These are phyloP conservation scores for Steinernema hermaphroditum DNA, from an alignment of 2,888 invertebrate species.

Conservation along the genomic window DNA sequence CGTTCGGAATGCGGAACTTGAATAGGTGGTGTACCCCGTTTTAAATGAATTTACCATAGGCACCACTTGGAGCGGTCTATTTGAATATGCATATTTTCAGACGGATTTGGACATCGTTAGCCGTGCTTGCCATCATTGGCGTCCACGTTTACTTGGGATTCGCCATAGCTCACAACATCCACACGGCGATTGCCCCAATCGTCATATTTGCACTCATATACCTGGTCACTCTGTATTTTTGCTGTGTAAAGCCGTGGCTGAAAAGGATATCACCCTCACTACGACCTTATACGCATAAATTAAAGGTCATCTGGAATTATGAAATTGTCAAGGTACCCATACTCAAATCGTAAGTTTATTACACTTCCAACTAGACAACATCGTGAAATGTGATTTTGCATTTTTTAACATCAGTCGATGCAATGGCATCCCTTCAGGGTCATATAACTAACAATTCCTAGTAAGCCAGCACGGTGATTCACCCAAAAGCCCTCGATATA, in stretches of 20 bases:
- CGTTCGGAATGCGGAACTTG: too few relatives aligned
- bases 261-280: neutral
- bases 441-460: too few relatives aligned
- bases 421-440: too few relatives aligned
- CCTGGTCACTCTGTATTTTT: neutral
- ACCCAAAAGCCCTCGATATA: too few relatives aligned
- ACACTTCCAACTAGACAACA: too few relatives aligned
- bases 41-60: too few relatives aligned
- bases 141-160: constrained; percentile 36
- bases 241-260: neutral
- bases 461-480: too few relatives aligned
- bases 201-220: constrained; percentile 32
- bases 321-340: neutral
- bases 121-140: neutral
- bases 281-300: neutral
- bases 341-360: constrained; percentile 18
- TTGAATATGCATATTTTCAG: too few relatives aligned
- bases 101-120: neutral
- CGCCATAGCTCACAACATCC: constrained; percentile 33
- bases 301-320: neutral
- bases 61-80: too few relatives aligned
- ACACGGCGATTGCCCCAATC: constrained; percentile 32
- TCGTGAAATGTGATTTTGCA: too few relatives aligned
- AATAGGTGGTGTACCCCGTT: too few relatives aligned
- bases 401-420: too few relatives aligned